Conservation (phyloP, 2,888 invertebrate species). For the Oeneis ivallda region DNA sequence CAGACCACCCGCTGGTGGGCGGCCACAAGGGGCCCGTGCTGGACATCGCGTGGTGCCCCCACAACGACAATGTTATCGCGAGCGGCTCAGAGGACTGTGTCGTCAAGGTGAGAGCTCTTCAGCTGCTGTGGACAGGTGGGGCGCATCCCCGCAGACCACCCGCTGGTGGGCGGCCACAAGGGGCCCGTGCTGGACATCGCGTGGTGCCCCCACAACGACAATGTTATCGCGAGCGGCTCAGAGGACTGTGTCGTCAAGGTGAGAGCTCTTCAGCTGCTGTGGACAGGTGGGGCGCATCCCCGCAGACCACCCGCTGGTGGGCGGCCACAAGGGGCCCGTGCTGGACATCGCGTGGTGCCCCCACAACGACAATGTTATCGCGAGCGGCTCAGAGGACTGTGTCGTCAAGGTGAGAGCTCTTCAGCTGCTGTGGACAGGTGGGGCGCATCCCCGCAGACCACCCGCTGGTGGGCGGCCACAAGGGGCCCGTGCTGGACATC, state of each 20-base stretch:
- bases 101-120: constrained; percentile 84
- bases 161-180: constrained; percentile 97
- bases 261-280: constrained; percentile 17
- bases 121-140: not conserved
- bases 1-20: constrained; percentile 96
- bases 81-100: constrained; percentile 98
- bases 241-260: constrained; percentile 98
- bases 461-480: constrained; percentile 97
- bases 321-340: constrained; percentile 98
- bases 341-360: constrained; percentile 99
- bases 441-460: constrained; percentile 97
- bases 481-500: constrained; percentile 97
- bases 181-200: constrained; percentile 98
- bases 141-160: constrained; percentile 96
- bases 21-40: constrained; percentile 98
- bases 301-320: constrained; percentile 96
- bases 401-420: constrained; percentile 87
- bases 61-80: constrained; percentile 98
- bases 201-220: constrained; percentile 99
- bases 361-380: constrained; percentile 98
- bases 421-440: not conserved
- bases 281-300: constrained; percentile 89
- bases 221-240: constrained; percentile 97
- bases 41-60: constrained; percentile 99
- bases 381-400: constrained; percentile 98